These are phyloP conservation scores for Albula glossodonta DNA, from an alignment of 2,113 vertebrate species.

Conservation along the genomic window DNA sequence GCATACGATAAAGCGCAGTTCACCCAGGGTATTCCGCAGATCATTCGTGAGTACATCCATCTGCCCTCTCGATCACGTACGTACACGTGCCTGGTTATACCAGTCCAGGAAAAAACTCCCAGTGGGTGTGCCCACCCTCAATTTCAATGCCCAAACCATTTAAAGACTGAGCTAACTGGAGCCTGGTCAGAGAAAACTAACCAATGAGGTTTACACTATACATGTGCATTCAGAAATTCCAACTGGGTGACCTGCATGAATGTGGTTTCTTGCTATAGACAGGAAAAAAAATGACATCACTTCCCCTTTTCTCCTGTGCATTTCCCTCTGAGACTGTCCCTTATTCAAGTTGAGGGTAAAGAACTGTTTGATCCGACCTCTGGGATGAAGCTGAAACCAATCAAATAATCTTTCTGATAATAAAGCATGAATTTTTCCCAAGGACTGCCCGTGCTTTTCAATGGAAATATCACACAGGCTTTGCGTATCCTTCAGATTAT, in stretches of 20 bases:
- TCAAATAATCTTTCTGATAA: not conserved
- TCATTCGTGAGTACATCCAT: not conserved
- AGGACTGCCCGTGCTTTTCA: not conserved
- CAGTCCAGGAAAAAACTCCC: not conserved
- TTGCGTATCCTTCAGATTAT: not conserved
- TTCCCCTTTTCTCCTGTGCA: conserved; percentile 10
- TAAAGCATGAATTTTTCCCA: not conserved
- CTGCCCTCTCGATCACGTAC: not conserved
- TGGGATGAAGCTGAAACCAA: not conserved
- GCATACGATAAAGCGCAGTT: not conserved
- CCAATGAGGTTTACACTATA: not conserved
- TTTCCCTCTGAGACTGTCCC: not conserved
- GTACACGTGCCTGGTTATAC: not conserved
- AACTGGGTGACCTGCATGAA: not conserved
- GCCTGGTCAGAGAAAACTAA: not conserved
- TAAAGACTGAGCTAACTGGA: not conserved
- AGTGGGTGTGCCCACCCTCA: not conserved
- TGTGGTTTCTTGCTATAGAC: not conserved
- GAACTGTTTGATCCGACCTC: not conserved
- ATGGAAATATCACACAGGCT: not conserved
- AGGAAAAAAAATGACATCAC: not conserved
- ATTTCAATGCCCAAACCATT: not conserved
- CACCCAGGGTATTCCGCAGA: not conserved
- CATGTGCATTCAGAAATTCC: not conserved
- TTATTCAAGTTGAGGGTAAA: not conserved